Base-by-base conservation (phyloP, 2,888 invertebrate species). In the Junonia oenone region DNA sequence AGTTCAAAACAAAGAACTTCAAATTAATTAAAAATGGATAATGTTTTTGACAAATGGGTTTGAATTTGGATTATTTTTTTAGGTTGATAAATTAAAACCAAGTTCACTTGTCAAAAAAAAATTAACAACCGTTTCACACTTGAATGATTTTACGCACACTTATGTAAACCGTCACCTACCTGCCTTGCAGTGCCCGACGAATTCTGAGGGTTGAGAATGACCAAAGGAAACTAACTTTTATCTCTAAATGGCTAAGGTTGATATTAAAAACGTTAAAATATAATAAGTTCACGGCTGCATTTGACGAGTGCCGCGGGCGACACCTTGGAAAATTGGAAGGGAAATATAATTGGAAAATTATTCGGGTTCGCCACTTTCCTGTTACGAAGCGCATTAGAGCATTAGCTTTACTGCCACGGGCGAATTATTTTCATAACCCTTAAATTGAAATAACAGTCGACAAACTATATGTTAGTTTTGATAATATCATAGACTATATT, bases 311-410 rank as follows among this genome's bases (percentile, higher is more conserved):
- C 89, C 87, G 80, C 78, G 78, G 76, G 89, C 90, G 90, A 88
- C 89, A 88, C 85, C 84, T 84, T 75, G 89, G 88, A 89, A 90
- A 89, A 89, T 89, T 89, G 89, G 78, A 86, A 81, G 85, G 86
- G 86, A 88, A 89, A 87, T 88, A 89, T 90, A 90, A 90, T 90
- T 89, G 88, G 89, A 87, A 86, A 89, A 90, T 90, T 90, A 89
- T 89, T 83, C 87, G 81, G 84, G 76, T 73, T 73, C 76, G 78
- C 79, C 80, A 78, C 79, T 85, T 82, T 76, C 75, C 75, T 66
- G 71, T 68, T 70, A 69, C 63, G 67, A 59, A 55, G 64, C 61
- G 66, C 64, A 67, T 69, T 70, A 68, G 62, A 59, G 68, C 62
- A 67, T 65, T 67, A 64, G 62, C 56, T 59, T 50, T 56, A 63